Conservation (phyloP, 2,888 invertebrate species). For the Nomada fabriciana region DNA sequence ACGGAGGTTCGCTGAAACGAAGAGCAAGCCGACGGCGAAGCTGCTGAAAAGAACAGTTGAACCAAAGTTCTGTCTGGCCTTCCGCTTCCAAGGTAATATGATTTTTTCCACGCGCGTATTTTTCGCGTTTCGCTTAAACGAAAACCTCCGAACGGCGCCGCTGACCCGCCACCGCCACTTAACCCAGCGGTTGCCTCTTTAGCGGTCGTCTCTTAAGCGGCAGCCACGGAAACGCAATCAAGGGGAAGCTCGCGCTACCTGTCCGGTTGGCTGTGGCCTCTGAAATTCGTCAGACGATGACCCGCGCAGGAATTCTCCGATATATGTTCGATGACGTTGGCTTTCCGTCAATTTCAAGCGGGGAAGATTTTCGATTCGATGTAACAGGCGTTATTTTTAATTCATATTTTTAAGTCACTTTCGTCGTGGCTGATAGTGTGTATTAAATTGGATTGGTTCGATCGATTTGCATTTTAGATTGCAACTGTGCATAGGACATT, state of each 20-base stretch:
- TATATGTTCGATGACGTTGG: neutral
- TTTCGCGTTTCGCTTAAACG: slow-evolving; percentile 41
- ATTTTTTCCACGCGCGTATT: slow-evolving; percentile 33
- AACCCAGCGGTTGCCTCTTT: slow-evolving; percentile 25
- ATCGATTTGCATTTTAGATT: too few species aligned
- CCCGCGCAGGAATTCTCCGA: too few species aligned
- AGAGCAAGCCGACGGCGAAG: too few species aligned
- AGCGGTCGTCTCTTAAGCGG: neutral
- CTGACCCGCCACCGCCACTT: slow-evolving; percentile 29
- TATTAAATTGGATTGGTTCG: too few species aligned
- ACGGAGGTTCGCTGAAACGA: too few species aligned
- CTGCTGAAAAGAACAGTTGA: neutral
- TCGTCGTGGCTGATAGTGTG: too few species aligned
- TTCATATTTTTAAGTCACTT: too few species aligned
- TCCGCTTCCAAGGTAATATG: slow-evolving; percentile 17
- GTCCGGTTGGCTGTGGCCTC: neutral
- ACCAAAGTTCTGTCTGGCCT: neutral
- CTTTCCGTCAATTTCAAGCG: too few species aligned
- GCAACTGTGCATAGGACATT: too few species aligned
- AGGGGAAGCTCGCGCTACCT: slow-evolving; percentile 5
- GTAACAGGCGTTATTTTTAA: neutral
- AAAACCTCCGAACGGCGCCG: slow-evolving; percentile 30
- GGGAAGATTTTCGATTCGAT: too few species aligned
- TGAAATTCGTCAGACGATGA: neutral
- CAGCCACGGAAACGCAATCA: slow-evolving; percentile 44